Conservation (phyloP, 2,113 vertebrate species). For the Jaculus jaculus region DNA sequence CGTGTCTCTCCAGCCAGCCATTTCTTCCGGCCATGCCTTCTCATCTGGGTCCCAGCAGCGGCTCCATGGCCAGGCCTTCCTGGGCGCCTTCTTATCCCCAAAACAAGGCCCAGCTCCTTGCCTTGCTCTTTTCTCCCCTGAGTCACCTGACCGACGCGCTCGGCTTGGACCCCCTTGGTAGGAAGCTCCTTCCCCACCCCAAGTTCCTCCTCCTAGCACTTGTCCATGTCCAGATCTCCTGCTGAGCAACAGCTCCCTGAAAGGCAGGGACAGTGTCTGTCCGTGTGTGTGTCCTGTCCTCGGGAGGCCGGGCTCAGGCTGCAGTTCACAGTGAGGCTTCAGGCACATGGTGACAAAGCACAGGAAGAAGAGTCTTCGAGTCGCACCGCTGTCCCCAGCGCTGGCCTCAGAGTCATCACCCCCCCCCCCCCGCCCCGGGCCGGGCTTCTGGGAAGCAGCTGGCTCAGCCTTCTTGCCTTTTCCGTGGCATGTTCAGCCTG, state of each 20-base stretch:
- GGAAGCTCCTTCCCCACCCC: not conserved
- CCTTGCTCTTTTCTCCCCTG: not conserved
- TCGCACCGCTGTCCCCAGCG: accelerated
- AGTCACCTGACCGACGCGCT: not conserved
- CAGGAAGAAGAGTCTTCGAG: not conserved
- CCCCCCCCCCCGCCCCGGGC: accelerated
- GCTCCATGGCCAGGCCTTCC: not conserved
- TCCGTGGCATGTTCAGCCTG: not conserved
- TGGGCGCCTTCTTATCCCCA: not conserved
- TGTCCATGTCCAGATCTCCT: not conserved
- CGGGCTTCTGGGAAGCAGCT: not conserved
- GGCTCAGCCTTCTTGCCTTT: not conserved
- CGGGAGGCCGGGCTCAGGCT: not conserved
- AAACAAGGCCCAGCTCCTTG: not conserved
- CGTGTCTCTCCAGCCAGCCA: not conserved
- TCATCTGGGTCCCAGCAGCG: not conserved
- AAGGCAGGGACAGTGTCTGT: not conserved
- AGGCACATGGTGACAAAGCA: not conserved
- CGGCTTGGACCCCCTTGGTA: not conserved
- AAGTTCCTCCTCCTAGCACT: not conserved
- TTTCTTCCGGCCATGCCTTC: not conserved
- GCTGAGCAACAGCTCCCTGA: not conserved
- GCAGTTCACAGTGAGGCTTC: not conserved
- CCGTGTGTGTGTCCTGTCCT: not conserved
- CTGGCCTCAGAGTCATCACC: accelerated